Conservation (phyloP, 2,888 invertebrate species). For the Caenorhabditis sp. region DNA sequence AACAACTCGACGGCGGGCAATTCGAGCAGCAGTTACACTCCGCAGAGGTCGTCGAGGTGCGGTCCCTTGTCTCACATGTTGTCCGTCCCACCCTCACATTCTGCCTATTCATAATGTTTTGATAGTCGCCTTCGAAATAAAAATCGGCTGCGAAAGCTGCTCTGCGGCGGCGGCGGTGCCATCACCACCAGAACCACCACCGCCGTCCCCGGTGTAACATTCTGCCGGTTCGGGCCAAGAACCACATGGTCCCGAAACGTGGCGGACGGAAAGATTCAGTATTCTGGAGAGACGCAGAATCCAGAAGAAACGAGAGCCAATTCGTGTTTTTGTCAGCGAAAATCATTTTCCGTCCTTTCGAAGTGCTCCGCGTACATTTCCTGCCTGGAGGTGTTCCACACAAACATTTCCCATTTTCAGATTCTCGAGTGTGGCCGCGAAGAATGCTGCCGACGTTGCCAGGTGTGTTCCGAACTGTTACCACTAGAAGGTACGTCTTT, state of each 20-base stretch:
- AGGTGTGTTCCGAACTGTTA: slow-evolving; percentile 33
- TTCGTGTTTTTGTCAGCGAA: slow-evolving; percentile 23
- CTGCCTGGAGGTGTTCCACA: background rate
- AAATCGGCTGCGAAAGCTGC: slow-evolving; percentile 37
- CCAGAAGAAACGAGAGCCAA: slow-evolving; percentile 10
- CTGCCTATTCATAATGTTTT: slow-evolving; percentile 47
- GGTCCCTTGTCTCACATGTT: background rate
- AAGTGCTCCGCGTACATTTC: background rate
- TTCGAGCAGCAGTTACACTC: slow-evolving; percentile 27
- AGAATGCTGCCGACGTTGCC: slow-evolving; percentile 60
- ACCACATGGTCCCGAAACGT: slow-evolving; percentile 42
- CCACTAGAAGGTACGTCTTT: background rate
- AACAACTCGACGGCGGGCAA: slow-evolving; percentile 40
- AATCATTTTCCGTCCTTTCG: slow-evolving; percentile 29
- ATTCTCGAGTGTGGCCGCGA: slow-evolving; percentile 56
- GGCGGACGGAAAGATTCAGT: slow-evolving; percentile 8
- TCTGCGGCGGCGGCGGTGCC: slow-evolving; percentile 5
- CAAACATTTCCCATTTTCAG: slow-evolving; percentile 15
- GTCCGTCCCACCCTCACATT: background rate
- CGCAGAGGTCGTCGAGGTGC: slow-evolving; percentile 48
- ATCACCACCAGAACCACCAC: slow-evolving; percentile 23
- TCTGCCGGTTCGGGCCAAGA: slow-evolving; percentile 37
- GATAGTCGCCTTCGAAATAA: slow-evolving; percentile 38
- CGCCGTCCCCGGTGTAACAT: slow-evolving; percentile 31
- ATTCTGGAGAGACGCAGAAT: slow-evolving; percentile 27